A percentile compares a stretch with the other conserved stretches of the same genome.
Conservation (phyloP, 1,140 invertebrate genomes). For the Grapholita molesta region DNA sequence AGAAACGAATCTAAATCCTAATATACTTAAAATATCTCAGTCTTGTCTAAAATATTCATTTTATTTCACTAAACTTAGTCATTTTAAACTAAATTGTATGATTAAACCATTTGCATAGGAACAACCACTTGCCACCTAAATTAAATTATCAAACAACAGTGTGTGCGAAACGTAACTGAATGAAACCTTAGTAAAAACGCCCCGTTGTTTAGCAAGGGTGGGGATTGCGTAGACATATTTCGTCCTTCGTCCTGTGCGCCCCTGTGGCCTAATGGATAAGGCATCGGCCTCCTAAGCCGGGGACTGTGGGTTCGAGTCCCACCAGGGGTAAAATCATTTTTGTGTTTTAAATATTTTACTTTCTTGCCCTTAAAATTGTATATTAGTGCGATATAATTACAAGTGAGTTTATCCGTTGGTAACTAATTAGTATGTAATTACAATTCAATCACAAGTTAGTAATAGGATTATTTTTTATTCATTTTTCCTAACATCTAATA, state of each 20-base stretch:
- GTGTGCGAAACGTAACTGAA: neutral
- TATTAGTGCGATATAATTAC: no score
- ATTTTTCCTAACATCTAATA: no score
- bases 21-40: no score
- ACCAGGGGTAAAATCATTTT: slow-evolving; percentile 45
- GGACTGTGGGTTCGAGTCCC: slow-evolving; percentile 63
- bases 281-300: slow-evolving; percentile 45
- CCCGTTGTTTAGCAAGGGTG: neutral
- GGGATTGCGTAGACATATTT: slow-evolving; percentile 24
- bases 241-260: slow-evolving; percentile 33
- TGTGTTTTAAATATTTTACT: neutral
- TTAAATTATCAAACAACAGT: neutral
- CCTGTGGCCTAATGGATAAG: slow-evolving; percentile 56
- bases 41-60: no score
- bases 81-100: no score
- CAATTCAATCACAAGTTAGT: no score
- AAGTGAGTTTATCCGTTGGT: no score
- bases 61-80: neutral
- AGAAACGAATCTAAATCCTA: no score
- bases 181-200: neutral
- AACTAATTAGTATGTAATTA: no score
- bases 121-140: neutral
- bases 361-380: neutral
- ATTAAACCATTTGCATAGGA: neutral
- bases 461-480: no score